A percentile compares a stretch with the other conserved stretches of the same genome.
Conservation (phyloP, 2,113 vertebrate species). For the Pseudorasbora parva region DNA sequence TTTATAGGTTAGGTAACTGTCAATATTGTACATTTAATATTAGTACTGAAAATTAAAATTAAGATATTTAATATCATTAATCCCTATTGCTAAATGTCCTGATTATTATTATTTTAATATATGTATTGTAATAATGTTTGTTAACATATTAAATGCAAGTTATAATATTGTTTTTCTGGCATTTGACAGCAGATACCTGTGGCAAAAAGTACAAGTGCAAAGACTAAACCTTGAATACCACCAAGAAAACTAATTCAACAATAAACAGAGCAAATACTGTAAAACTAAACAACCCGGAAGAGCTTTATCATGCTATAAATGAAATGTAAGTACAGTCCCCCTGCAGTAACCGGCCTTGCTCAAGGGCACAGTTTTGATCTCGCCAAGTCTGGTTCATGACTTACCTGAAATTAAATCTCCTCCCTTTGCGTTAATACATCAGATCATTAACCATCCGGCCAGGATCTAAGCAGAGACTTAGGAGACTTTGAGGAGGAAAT, state of each 20-base stretch:
- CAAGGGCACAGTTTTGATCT: conserved; percentile 27
- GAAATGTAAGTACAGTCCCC: not conserved
- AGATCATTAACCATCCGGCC: conserved; percentile 29
- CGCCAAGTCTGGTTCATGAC: not conserved
- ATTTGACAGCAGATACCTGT: not conserved
- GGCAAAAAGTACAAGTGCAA: not conserved
- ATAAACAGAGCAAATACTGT: not conserved
- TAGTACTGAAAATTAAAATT: too few relatives aligned
- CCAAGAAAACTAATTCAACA: not conserved
- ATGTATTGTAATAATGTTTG: not conserved
- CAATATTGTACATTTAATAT: not conserved
- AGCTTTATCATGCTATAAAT: not conserved
- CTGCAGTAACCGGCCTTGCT: not conserved
- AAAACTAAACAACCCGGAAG: not conserved
- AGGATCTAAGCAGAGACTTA: conserved; percentile 18
- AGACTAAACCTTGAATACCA: not conserved
- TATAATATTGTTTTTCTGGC: not conserved
- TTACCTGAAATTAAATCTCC: conserved; percentile 19
- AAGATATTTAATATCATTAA: too few relatives aligned
- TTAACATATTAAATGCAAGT: not conserved
- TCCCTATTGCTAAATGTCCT: too few relatives aligned
- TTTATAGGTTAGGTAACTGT: not conserved
- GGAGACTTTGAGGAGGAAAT: conserved; percentile 17
- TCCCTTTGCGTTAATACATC: conserved; percentile 25
- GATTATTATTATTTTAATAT: too few relatives aligned